phyloP scores from a whole-genome alignment of 2,888 invertebrate species.

The Vandiemenella viatica region DNA sequence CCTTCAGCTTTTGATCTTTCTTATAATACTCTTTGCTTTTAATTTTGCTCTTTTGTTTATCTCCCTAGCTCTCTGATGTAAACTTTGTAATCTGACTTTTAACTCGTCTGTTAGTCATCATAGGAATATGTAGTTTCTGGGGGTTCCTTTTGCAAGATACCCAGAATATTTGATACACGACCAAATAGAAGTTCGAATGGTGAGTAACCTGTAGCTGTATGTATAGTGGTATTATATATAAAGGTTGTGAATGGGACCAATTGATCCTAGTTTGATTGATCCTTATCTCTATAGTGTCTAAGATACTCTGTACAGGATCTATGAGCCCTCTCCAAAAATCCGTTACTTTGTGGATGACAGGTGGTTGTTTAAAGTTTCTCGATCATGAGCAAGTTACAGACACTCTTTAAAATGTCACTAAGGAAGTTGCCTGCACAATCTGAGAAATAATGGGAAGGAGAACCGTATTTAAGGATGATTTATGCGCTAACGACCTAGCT shows the following conservation, averaged over 20 bases:
- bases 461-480: too few relatives aligned
- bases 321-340: neutral
- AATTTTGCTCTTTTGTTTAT: too few relatives aligned
- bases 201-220: neutral
- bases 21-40: too few relatives aligned
- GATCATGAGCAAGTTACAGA: neutral
- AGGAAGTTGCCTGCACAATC: neutral
- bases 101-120: neutral
- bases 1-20: too few relatives aligned
- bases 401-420: neutral
- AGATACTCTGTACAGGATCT: neutral
- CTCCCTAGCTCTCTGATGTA: neutral
- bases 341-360: neutral
- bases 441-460: too few relatives aligned
- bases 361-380: constrained; percentile 10
- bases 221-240: neutral
- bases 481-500: too few relatives aligned
- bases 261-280: constrained; percentile 1
- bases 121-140: neutral
- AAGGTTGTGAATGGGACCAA: neutral
- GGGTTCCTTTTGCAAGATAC: neutral
- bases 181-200: constrained; percentile 1
- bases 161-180: neutral
- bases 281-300: neutral
- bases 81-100: neutral